Evolutionary conservation across 2,888 invertebrate species (phyloP).

Genomic region (Corythucha ciliata): DNA sequence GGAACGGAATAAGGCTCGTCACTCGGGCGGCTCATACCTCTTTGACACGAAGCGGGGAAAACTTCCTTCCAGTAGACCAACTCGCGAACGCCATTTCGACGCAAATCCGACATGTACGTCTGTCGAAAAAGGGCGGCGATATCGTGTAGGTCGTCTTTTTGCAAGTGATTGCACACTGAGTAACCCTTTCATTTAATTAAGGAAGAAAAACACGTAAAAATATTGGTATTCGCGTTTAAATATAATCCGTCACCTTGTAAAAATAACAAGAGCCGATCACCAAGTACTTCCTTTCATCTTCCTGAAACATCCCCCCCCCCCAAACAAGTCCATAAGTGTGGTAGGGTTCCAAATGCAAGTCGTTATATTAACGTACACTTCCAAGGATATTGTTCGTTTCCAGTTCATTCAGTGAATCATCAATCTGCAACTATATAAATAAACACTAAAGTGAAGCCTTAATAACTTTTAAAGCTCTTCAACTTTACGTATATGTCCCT

Average conservation of each 20-base stretch:
- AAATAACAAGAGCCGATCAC: constrained; percentile 57
- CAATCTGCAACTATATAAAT: too few species aligned
- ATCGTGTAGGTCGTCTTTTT: constrained; percentile 62
- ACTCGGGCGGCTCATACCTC: constrained; percentile 28
- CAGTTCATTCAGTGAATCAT: too few species aligned
- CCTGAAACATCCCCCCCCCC: too few species aligned
- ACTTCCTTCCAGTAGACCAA: constrained; percentile 70
- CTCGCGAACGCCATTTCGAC: constrained; percentile 57
- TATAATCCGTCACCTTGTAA: constrained; percentile 41
- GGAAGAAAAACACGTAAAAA: neutral
- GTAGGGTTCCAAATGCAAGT: too few species aligned
- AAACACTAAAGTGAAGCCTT: too few species aligned
- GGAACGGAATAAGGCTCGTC: constrained; percentile 43
- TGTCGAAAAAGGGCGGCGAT: constrained; percentile 65
- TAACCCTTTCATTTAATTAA: constrained; percentile 52
- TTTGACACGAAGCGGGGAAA: constrained; percentile 47
- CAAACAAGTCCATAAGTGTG: too few species aligned
- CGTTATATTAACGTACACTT: too few species aligned
- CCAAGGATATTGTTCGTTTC: too few species aligned
- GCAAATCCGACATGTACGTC: constrained; percentile 62
- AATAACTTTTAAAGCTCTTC: too few species aligned
- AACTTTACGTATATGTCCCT: too few species aligned
- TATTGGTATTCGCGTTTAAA: constrained; percentile 1
- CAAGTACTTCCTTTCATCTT: constrained; percentile 62
- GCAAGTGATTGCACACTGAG: constrained; percentile 67